These are phyloP conservation scores for Agrilus cyanescens DNA, from an alignment of 2,888 invertebrate genomes.

Conservation along the genomic window DNA sequence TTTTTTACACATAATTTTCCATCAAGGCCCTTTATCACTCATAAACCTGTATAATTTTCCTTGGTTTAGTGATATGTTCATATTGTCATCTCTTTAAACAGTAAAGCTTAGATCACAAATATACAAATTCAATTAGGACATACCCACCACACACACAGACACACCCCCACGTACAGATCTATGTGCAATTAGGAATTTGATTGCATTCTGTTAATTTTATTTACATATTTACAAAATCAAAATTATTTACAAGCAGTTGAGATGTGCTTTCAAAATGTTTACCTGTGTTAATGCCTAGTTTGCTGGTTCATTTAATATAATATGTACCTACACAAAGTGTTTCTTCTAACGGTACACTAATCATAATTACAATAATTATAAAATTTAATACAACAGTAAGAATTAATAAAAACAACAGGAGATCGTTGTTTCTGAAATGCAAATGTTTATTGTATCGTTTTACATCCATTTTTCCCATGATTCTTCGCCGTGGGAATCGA, in stretches of 20 bases:
- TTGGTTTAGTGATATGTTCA: constrained; percentile 32
- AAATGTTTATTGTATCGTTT: too few species aligned
- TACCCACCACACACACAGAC: constrained; percentile 8
- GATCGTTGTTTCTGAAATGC: too few species aligned
- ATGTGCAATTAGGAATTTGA: constrained; percentile 9
- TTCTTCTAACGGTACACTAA: too few species aligned
- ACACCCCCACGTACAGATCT: constrained; percentile 8
- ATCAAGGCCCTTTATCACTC: constrained; percentile 34
- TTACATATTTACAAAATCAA: constrained; percentile 10
- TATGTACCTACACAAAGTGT: too few species aligned
- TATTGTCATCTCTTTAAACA: constrained; percentile 31
- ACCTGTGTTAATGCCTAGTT: too few species aligned
- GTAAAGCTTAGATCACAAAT: constrained; percentile 30
- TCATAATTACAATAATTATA: too few species aligned
- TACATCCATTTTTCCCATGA: too few species aligned
- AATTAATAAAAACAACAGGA: too few species aligned
- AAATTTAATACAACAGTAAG: too few species aligned
- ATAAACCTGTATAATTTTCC: constrained; percentile 25
- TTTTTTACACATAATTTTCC: constrained; percentile 24
- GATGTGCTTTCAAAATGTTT: constrained; percentile 3
- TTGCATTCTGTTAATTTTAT: constrained; percentile 11
- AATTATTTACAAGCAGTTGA: constrained; percentile 8
- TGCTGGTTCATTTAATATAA: too few species aligned
- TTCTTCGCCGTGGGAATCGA: too few species aligned
- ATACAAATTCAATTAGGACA: constrained; percentile 8